Percentiles rank a stretch among this genome's conserved stretches.
Conservation (phyloP, 2,797 vertebrate genomes). For the Girardinus metallicus region DNA sequence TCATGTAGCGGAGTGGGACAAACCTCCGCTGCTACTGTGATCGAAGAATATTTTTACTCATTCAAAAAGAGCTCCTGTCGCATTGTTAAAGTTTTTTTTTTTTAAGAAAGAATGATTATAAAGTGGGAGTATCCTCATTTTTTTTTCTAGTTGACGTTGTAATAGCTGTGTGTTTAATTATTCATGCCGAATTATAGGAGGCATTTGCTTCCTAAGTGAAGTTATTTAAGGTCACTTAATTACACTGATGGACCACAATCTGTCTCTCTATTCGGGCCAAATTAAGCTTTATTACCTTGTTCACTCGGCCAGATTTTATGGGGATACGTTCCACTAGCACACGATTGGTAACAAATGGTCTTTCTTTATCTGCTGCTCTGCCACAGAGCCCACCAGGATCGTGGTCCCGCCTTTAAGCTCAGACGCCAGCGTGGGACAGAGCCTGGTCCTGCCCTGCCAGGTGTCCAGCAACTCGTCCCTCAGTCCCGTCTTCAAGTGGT, state of each 20-base stretch:
- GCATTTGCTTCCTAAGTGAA: constrained; percentile 51
- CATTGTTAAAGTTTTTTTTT: constrained; percentile 47
- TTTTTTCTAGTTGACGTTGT: constrained; percentile 47
- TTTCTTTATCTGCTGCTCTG: constrained; percentile 6
- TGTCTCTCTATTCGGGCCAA: constrained; percentile 41
- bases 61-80: constrained; percentile 67
- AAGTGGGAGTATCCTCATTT: constrained; percentile 33
- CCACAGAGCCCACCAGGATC: constrained; percentile 86
- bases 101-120: constrained; percentile 59
- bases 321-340: neutral
- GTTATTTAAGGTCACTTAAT: constrained; percentile 69
- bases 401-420: constrained; percentile 81
- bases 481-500: constrained; percentile 85
- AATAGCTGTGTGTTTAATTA: constrained; percentile 67
- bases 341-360: constrained; percentile 9
- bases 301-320: constrained; percentile 40
- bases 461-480: constrained; percentile 85
- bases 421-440: constrained; percentile 88
- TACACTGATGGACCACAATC: constrained; percentile 53
- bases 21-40: constrained; percentile 43
- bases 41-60: constrained; percentile 64
- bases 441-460: constrained; percentile 88
- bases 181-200: constrained; percentile 62
- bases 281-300: constrained; percentile 58
- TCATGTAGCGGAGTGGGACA: constrained; percentile 66